A percentile compares a stretch with the other conserved stretches of the same genome.
Conservation (phyloP, 2,113 vertebrate species). For the Proterorhinus semilunaris region DNA sequence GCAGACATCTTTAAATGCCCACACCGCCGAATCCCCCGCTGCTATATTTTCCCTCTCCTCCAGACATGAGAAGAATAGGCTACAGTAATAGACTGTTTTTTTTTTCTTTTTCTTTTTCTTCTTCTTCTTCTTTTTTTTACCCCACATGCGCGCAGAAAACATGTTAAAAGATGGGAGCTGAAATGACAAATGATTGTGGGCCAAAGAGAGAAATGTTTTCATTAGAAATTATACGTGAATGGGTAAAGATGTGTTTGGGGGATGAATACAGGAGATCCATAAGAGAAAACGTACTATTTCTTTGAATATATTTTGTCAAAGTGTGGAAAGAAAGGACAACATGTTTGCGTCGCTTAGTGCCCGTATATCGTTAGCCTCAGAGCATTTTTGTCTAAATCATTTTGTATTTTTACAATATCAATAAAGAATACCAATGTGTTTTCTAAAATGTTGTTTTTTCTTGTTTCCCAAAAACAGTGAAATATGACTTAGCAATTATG, state of each 20-base stretch:
- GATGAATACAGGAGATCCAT: constrained; percentile 19
- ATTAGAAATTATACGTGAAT: constrained; percentile 61
- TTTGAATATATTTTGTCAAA: neutral
- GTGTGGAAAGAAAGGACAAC: too few species aligned
- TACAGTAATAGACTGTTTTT: constrained; percentile 67
- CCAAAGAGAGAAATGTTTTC: constrained; percentile 64
- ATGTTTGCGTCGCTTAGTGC: too few species aligned
- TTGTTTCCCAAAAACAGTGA: too few species aligned
- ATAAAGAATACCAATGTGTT: too few species aligned
- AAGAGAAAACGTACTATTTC: constrained; percentile 3
- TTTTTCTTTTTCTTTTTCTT: neutral
- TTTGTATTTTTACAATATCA: too few species aligned
- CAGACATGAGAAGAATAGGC: constrained; percentile 59
- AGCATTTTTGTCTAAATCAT: too few species aligned
- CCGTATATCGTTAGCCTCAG: too few species aligned
- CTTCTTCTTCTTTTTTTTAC: too few species aligned
- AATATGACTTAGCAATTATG: too few species aligned
- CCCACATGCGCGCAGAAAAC: constrained; percentile 36
- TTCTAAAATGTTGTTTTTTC: too few species aligned
- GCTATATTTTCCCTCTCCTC: constrained; percentile 60
- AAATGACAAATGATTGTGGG: constrained; percentile 72
- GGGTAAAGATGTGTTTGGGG: constrained; percentile 39
- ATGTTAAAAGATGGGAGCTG: constrained; percentile 58
- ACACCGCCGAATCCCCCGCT: constrained; percentile 60
- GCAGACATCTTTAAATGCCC: constrained; percentile 50